These are phyloP conservation scores for Percopsis omiscomaycus DNA, from an alignment of 2,797 vertebrate species.

Conservation along the genomic window DNA sequence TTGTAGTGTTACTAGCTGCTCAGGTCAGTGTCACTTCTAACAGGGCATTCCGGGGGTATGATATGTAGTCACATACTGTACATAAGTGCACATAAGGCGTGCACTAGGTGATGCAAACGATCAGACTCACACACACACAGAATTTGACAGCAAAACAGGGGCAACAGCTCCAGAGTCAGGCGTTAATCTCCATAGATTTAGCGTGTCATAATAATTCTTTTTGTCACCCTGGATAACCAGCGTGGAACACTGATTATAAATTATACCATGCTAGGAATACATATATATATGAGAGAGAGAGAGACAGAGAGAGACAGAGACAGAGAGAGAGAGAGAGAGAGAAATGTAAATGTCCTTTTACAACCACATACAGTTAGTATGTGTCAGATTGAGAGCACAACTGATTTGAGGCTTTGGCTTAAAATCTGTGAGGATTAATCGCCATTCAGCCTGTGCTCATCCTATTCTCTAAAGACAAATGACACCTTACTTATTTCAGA, in stretches of 20 bases:
- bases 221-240: constrained; percentile 74
- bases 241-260: constrained; percentile 66
- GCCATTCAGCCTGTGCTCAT: constrained; percentile 53
- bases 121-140: constrained; percentile 1
- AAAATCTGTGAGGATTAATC: constrained; percentile 53
- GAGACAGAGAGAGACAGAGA: constrained; percentile 19
- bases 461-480: constrained; percentile 62
- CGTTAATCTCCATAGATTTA: constrained; percentile 73
- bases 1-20: constrained; percentile 1
- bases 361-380: not conserved
- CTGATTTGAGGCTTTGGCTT: constrained; percentile 51
- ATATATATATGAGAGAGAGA: constrained; percentile 20
- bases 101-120: not conserved
- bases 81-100: constrained; percentile 2
- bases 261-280: constrained; percentile 43
- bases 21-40: not conserved
- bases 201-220: constrained; percentile 72
- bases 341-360: not conserved
- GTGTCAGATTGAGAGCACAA: constrained; percentile 26
- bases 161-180: constrained; percentile 53
- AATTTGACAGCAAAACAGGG: constrained; percentile 22
- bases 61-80: constrained; percentile 8
- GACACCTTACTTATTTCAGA: constrained; percentile 63
- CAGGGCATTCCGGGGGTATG: not conserved
- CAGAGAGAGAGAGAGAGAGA: not conserved